A percentile compares a stretch with the other conserved stretches of the same genome.
These are phyloP conservation scores for Eumerus sabulonum DNA, from an alignment of 2,888 invertebrate genomes.

Conservation along the genomic window DNA sequence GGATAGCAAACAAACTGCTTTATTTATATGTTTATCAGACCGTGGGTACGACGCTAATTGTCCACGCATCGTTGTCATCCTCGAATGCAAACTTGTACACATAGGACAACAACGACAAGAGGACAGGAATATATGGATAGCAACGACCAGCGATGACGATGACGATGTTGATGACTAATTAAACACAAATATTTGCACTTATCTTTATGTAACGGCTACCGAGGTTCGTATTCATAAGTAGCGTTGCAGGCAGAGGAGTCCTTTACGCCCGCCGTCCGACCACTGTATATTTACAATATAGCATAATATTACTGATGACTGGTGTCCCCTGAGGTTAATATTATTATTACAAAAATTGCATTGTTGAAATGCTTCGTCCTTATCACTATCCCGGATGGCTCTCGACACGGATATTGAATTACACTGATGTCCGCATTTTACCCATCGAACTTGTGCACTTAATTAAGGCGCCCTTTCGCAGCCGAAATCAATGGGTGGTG, in stretches of 20 bases:
- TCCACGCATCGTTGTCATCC: too few relatives aligned
- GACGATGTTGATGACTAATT: conserved; percentile 57
- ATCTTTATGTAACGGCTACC: conserved; percentile 30
- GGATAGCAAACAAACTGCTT: too few relatives aligned
- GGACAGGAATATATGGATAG: too few relatives aligned
- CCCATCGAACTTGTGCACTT: conserved; percentile 12
- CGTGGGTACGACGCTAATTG: too few relatives aligned
- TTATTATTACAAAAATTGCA: conserved; percentile 60
- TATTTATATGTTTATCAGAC: too few relatives aligned
- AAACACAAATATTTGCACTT: conserved; percentile 61
- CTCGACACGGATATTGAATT: conserved; percentile 32
- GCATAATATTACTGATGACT: conserved; percentile 49
- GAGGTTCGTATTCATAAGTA: conserved; percentile 11
- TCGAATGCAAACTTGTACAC: too few relatives aligned
- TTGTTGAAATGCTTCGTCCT: conserved; percentile 59
- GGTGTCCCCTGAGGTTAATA: conserved; percentile 35
- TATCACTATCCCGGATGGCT: conserved; percentile 31
- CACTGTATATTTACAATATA: conserved; percentile 52
- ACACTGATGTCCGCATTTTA: background rate
- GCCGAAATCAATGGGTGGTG: conserved; percentile 50
- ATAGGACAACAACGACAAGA: too few relatives aligned
- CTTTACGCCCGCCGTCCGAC: conserved; percentile 21
- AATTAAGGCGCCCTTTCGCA: background rate
- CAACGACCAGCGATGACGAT: too few relatives aligned
- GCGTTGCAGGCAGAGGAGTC: too few relatives aligned